Evolutionary conservation across 2,888 invertebrate genomes (phyloP).

Genomic region (Thysanoteuthis rhombus): DNA sequence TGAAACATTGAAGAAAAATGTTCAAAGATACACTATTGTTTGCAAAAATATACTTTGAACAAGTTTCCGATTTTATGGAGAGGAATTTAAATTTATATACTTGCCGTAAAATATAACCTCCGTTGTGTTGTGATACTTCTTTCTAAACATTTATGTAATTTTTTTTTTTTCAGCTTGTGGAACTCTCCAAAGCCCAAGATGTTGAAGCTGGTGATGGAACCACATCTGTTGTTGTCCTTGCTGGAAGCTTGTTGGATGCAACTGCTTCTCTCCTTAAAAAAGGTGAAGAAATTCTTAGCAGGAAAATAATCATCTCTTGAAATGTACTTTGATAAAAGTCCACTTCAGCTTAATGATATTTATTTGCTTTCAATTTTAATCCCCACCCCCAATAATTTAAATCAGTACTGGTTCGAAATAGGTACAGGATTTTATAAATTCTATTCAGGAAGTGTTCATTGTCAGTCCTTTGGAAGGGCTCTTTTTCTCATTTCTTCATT

Average conservation of each 20-base stretch:
- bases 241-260: conserved; percentile 94
- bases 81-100: background rate
- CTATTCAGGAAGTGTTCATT: no score
- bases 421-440: no score
- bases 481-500: no score
- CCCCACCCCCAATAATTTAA: no score
- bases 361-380: no score
- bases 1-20: no score
- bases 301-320: no score
- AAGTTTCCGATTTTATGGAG: background rate
- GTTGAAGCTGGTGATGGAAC: conserved; percentile 99
- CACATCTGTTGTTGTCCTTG: conserved; percentile 96
- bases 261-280: conserved; percentile 89
- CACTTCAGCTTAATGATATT: no score
- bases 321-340: no score
- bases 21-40: no score
- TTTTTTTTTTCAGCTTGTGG: conserved; percentile 80
- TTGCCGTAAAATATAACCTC: background rate
- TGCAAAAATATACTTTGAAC: background rate
- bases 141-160: background rate
- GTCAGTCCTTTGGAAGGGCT: background rate
- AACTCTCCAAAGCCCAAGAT: conserved; percentile 97
- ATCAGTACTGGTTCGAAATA: no score
- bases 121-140: background rate
- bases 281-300: no score